These are phyloP conservation scores for Donacobius atricapilla DNA, from an alignment of 2,113 vertebrate species.

Conservation along the genomic window DNA sequence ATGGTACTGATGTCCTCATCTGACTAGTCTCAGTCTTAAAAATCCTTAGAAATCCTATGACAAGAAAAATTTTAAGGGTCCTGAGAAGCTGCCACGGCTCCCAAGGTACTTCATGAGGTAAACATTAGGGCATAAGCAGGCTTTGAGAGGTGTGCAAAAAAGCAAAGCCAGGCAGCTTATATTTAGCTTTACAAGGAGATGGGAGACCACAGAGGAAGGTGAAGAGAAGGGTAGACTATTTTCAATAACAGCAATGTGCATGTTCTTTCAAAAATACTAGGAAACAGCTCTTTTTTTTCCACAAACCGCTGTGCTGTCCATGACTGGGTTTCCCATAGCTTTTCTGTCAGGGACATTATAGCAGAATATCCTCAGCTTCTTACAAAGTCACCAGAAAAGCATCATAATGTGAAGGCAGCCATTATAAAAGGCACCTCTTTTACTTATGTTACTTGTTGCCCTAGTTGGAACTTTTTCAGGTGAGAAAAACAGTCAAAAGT, in stretches of 20 bases:
- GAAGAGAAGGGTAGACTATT: not conserved
- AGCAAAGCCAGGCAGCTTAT: not conserved
- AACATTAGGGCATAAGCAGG: rapidly evolving
- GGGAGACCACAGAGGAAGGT: not conserved
- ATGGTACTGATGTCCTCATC: not conserved
- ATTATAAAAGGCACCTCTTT: not conserved
- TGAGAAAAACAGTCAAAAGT: not conserved
- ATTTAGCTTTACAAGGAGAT: not conserved
- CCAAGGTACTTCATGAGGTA: not conserved
- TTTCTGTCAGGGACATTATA: not conserved
- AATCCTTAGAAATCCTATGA: not conserved
- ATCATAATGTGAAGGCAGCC: not conserved
- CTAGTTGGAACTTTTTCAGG: not conserved
- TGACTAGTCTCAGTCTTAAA: not conserved
- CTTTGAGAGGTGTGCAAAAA: not conserved
- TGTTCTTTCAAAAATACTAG: not conserved
- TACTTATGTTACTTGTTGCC: not conserved
- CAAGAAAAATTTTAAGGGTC: not conserved
- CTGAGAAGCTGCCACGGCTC: not conserved
- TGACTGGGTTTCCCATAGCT: not conserved
- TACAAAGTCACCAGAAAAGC: not conserved
- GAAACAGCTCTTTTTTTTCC: not conserved
- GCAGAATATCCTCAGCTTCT: not conserved
- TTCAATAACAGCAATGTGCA: not conserved
- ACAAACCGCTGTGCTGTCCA: not conserved